A percentile compares a stretch with the other conserved stretches of the same genome.
Evolutionary conservation across 2,888 invertebrate species (phyloP).

Genomic region (Acrocyrtus sp.): DNA sequence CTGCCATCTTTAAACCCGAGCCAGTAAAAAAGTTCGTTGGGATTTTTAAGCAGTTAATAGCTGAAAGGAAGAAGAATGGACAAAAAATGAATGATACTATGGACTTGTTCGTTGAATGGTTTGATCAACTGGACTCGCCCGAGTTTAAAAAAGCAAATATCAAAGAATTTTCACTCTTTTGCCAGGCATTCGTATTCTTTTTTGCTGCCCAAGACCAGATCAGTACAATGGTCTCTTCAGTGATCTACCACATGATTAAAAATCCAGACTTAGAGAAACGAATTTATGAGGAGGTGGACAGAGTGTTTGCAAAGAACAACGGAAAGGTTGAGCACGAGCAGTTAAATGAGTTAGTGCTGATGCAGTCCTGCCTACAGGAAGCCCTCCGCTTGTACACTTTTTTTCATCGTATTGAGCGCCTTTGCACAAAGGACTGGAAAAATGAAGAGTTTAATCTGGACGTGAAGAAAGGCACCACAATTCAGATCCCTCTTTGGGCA

Average conservation of each 20-base stretch:
- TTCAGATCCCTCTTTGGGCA: constrained; percentile 55
- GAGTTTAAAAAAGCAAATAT: constrained; percentile 53
- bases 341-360: constrained; percentile 50
- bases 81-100: constrained; percentile 45
- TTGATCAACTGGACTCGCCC: constrained; percentile 45
- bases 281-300: constrained; percentile 54
- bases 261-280: constrained; percentile 51
- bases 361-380: constrained; percentile 57
- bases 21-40: constrained; percentile 22
- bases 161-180: constrained; percentile 47
- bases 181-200: constrained; percentile 57
- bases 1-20: constrained; percentile 7
- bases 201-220: constrained; percentile 59
- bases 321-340: constrained; percentile 55
- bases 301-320: constrained; percentile 38
- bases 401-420: constrained; percentile 54
- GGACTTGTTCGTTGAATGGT: constrained; percentile 28
- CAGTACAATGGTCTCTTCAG: constrained; percentile 34
- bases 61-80: constrained; percentile 26
- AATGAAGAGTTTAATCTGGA: constrained; percentile 39
- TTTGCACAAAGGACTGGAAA: constrained; percentile 58
- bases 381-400: constrained; percentile 50
- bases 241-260: constrained; percentile 39
- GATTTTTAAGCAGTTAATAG: constrained; percentile 41
- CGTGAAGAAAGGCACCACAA: constrained; percentile 44